Base-by-base conservation (phyloP, 2,888 invertebrate genomes). In the Tetragonula carbonaria region DNA sequence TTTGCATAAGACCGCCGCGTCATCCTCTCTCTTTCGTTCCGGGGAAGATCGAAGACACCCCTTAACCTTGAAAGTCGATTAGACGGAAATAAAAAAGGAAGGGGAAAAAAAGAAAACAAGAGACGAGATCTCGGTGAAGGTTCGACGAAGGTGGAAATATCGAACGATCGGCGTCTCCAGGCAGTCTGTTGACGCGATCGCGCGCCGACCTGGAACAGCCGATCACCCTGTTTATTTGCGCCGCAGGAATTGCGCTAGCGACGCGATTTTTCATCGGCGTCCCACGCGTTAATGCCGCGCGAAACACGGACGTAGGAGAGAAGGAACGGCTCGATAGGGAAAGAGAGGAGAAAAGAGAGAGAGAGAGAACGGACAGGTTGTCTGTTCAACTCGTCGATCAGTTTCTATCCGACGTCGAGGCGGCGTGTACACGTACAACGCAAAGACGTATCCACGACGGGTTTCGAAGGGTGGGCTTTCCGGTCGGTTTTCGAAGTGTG, bases 371-470 rank as follows among this genome's bases (percentile, higher is more conserved):
- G 87, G 89, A 45, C 91, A 91, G 90, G 89, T 89, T 89, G 91
- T 87, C 85, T 77, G 84, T 88, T 82, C 82, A 71, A 38, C 33
- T 77, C 84, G 89, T 89, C 78, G 91, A 92, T 92, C 93, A 93
- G 93, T 93, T 91, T 91, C 90, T 84, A 87, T 84, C 87, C 82
- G 91, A 91, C 92, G 90, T 82, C 82, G 91, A 87, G 85, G 88
- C 86, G 80, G 88, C 81, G 78, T 88, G 82, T 86, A 87, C 86
- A 85, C 78, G 38, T 33, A 11, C 21, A 2, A 33, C n/a, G 57
- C 14, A n/a, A 59, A n/a, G 57, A 51, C 38, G 38, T 38, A 8
- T 38, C 38, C 38, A 6, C 38, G 38, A 38, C 38, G 14, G 11
- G 28, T 53, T 38, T 53, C 33, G 51, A 33, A 59, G n/a, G n/a